Conservation (phyloP, 2,113 vertebrate species). For the Myiopsitta monachus region DNA sequence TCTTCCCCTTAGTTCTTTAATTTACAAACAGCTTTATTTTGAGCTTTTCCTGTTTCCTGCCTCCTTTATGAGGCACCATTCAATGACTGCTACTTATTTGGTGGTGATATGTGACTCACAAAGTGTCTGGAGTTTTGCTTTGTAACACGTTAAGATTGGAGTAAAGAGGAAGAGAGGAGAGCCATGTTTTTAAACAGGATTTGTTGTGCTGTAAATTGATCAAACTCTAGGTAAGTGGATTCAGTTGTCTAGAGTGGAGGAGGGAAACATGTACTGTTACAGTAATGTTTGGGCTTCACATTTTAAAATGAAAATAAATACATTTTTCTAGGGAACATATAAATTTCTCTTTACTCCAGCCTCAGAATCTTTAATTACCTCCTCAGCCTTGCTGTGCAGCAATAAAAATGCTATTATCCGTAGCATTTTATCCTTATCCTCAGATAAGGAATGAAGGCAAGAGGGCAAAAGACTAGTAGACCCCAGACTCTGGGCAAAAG, state of each 20-base stretch:
- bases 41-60: conserved; percentile 66
- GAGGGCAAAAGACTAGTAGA: not conserved
- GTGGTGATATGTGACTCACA: conserved; percentile 53
- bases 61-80: conserved; percentile 54
- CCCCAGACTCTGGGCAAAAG: not conserved
- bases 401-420: not conserved
- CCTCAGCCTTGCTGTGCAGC: not conserved
- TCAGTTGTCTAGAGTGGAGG: not conserved
- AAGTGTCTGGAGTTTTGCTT: conserved; percentile 29
- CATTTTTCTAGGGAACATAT: not conserved
- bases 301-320: not conserved
- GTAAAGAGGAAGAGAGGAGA: not conserved
- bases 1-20: conserved; percentile 55
- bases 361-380: not conserved
- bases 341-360: not conserved
- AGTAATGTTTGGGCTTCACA: not conserved
- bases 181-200: not conserved
- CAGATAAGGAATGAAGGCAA: not conserved
- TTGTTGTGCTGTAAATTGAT: conserved; percentile 1
- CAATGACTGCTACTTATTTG: conserved; percentile 50
- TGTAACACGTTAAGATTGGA: not conserved
- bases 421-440: not conserved
- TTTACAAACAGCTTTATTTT: conserved; percentile 54
- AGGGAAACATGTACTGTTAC: not conserved
- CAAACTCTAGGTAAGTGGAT: not conserved